phyloP scores from a whole-genome alignment of 2,888 invertebrate species.

The Clusia tigrina region DNA sequence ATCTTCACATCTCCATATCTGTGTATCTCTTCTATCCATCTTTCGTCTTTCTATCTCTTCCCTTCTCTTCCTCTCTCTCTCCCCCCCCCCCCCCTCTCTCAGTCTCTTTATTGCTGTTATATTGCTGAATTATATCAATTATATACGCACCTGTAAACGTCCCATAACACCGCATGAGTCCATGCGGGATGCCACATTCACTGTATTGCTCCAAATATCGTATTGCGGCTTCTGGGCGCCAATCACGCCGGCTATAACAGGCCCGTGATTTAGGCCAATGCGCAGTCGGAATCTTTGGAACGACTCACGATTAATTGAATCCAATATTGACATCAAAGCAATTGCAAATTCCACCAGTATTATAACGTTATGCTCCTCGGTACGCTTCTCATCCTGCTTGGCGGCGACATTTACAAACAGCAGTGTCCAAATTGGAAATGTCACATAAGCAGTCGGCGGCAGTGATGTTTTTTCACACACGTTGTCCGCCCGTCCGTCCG shows the following conservation, averaged over 20 bases:
- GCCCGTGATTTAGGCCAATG: constrained; percentile 71
- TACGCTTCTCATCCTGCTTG: constrained; percentile 74
- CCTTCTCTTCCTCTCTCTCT: too few relatives aligned
- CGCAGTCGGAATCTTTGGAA: constrained; percentile 95
- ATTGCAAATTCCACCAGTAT: constrained; percentile 94
- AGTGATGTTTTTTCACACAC: too few relatives aligned
- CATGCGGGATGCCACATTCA: constrained; percentile 97
- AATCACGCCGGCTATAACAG: constrained; percentile 94
- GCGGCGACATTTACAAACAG: not conserved
- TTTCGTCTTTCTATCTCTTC: too few relatives aligned
- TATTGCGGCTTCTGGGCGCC: constrained; percentile 98
- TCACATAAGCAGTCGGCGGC: too few relatives aligned
- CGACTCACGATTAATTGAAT: constrained; percentile 95
- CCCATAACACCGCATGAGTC: constrained; percentile 94
- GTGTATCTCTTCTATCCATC: too few relatives aligned
- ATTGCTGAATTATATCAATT: not conserved
- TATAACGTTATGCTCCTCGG: constrained; percentile 86
- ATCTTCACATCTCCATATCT: too few relatives aligned
- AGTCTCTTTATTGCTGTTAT: too few relatives aligned
- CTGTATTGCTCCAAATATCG: constrained; percentile 99
- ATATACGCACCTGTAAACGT: constrained; percentile 75
- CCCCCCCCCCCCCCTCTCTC: too few relatives aligned
- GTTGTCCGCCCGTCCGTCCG: too few relatives aligned
- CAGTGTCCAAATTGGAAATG: too few relatives aligned
- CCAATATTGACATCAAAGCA: constrained; percentile 88